Conservation (phyloP, 2,113 vertebrate genomes). For the Phrynosoma blainvillii region DNA sequence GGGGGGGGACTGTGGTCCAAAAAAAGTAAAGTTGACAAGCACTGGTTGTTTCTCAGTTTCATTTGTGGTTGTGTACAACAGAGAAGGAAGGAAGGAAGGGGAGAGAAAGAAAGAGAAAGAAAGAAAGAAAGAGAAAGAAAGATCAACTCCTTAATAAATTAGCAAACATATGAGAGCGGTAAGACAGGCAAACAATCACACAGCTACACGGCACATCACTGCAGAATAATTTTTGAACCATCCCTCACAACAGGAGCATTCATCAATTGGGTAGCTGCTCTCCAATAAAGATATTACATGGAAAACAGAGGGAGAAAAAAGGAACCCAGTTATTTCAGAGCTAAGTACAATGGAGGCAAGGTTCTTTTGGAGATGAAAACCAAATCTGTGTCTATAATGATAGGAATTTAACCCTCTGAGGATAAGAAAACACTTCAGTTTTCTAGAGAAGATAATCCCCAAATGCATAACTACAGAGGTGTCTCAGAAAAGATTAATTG, state of each 20-base stretch:
- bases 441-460: accelerated
- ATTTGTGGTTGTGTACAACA: too few relatives aligned
- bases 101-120: background rate
- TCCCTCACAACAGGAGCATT: accelerated
- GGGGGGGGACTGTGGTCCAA: background rate
- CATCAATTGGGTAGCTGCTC: background rate
- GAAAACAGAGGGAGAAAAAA: background rate
- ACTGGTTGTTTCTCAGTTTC: background rate
- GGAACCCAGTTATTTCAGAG: background rate
- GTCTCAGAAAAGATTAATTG: background rate
- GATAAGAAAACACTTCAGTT: background rate
- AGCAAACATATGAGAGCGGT: background rate
- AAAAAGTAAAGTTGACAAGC: background rate
- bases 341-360: accelerated
- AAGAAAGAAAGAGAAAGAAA: too few relatives aligned
- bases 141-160: background rate
- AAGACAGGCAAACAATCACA: constrained; percentile 2
- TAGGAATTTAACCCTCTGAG: background rate
- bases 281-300: background rate
- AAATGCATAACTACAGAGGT: background rate
- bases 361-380: background rate
- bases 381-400: background rate
- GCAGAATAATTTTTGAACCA: background rate
- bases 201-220: background rate
- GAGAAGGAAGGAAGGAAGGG: background rate